Base-by-base conservation (phyloP, 2,797 vertebrate genomes). In the Cyprinodon diabolis region DNA sequence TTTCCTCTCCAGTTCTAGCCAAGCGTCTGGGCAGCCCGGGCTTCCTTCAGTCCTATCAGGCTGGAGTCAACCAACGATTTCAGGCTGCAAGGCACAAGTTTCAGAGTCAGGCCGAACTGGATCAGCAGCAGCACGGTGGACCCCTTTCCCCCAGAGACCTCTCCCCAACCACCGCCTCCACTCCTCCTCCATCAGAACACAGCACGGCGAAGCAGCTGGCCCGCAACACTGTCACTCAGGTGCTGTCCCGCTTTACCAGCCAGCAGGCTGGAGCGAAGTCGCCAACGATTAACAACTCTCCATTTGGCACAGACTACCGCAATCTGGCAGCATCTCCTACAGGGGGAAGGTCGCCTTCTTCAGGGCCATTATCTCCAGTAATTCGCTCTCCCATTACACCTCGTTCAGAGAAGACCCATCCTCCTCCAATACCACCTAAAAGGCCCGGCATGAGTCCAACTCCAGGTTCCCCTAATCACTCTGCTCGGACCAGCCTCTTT, bases 151-250 rank as follows among this genome's bases (percentile, higher is more conserved):
- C 95, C 14, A 92, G 97, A 80, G 98, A 99, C 76, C 92, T 99
- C 75, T 98, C 98, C 1, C 98, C 98, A 1, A 98, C 97, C 51
- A 93, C 98, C 45, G 74, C 90, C 48, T 89, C 94, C n/a, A 87
- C 96, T 19, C 92, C 96, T 23, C 87, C 96, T 8, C 94, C 96
- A 11, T 89, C 94, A 1, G 97, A 99, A 79, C 96, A 96, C 94
- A 92, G 81, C 75, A 72, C 93, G 4, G 98, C 97, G 72, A 99
- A 99, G 93, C 98, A 99, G 93, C 90, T 98, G 80, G 98, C 98
- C 11, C 97, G 98, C 68, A 98, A 98, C 91, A 99, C 98, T 0
- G 98, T 99, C 89, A 99, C 98, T 35, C 98, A 99, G 95, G 98
- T 98, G 88, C 95, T 99, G 77, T 99, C 98, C 57, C 94, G 98